Evolutionary conservation across 2,797 vertebrate genomes (phyloP).

Genomic region (Tapera naevia): DNA sequence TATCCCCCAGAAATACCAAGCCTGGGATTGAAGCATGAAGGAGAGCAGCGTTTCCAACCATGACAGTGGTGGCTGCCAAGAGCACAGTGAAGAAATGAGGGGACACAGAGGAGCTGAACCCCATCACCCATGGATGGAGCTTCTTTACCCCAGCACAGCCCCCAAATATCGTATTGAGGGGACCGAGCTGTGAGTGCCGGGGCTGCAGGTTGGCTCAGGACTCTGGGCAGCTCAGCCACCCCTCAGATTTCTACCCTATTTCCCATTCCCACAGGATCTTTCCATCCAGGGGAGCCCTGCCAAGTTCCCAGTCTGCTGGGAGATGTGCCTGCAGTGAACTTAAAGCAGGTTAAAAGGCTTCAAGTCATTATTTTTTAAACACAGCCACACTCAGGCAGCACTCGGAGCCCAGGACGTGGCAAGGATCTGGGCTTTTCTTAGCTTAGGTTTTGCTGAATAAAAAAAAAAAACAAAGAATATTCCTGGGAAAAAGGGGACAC

Average conservation of each 20-base stretch:
- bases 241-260: not conserved
- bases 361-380: not conserved
- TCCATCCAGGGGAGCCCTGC: not conserved
- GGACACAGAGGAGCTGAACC: not conserved
- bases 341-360: not conserved
- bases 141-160: not conserved
- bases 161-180: accelerated
- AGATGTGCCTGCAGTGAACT: not conserved
- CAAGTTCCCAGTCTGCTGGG: not conserved
- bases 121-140: not conserved
- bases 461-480: not conserved
- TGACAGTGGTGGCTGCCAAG: not conserved
- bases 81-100: not conserved
- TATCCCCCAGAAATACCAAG: not conserved
- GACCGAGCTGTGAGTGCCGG: accelerated
- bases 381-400: not conserved
- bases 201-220: not conserved
- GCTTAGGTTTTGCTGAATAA: not conserved
- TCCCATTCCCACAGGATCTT: not conserved
- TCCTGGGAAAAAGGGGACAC: not conserved
- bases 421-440: not conserved
- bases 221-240: not conserved
- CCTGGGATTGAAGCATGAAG: accelerated
- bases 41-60: not conserved
- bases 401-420: not conserved